Conservation (phyloP, 2,113 vertebrate genomes). For the Osmerus mordax region DNA sequence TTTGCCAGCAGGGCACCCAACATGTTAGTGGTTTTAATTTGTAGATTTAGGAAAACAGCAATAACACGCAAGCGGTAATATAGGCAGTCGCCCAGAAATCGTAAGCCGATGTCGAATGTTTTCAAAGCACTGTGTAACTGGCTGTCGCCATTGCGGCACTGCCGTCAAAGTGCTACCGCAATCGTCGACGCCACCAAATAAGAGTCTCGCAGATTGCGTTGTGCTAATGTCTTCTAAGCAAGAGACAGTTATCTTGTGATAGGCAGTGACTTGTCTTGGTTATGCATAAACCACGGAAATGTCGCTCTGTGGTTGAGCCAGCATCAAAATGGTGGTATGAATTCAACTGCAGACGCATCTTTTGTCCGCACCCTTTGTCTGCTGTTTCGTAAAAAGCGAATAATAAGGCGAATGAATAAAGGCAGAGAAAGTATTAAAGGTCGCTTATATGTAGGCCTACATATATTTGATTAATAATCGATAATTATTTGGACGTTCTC, state of each 20-base stretch:
- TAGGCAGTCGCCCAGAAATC: conserved; percentile 82
- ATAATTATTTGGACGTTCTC: no score
- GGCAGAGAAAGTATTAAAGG: no score
- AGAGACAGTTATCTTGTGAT: no score
- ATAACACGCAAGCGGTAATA: conserved; percentile 17
- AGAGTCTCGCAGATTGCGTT: conserved; percentile 8
- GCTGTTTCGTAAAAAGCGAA: conserved; percentile 1
- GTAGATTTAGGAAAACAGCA: no score
- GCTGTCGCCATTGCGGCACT: conserved; percentile 76
- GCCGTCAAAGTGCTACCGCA: conserved; percentile 42
- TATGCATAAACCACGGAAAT: conserved; percentile 43
- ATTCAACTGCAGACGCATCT: conserved; percentile 59
- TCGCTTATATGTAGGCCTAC: no score
- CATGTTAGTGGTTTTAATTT: no score
- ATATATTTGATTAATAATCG: no score
- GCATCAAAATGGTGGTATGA: conserved; percentile 70
- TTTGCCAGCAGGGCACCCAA: no score
- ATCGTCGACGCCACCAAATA: conserved; percentile 76
- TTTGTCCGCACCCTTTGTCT: conserved; percentile 52
- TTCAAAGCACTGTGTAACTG: conserved; percentile 73
- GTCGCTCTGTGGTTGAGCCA: conserved; percentile 56
- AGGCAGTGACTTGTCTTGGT: neutral
- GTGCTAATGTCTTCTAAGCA: no score
- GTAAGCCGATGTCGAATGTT: conserved; percentile 68
- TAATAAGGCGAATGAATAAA: no score